Conservation (phyloP, 2,888 invertebrate genomes). For the Xestoiulus laeticollis region DNA sequence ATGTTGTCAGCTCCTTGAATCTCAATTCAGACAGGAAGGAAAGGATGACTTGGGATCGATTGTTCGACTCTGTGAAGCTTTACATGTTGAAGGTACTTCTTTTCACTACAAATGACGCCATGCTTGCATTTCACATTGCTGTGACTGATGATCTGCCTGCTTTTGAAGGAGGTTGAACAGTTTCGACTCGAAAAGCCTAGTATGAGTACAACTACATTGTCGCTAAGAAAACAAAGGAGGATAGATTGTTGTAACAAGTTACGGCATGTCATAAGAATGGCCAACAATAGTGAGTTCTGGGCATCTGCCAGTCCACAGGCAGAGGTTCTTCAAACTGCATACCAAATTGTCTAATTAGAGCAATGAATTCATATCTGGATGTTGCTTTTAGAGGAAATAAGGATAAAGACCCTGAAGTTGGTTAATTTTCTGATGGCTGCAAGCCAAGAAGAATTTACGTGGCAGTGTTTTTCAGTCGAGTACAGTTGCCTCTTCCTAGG, state of each 20-base stretch:
- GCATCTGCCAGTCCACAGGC: not conserved
- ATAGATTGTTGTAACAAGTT: not conserved
- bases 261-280: not conserved
- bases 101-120: too few species aligned
- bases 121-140: not conserved
- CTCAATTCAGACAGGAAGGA: not conserved
- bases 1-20: not conserved
- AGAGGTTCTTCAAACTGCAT: not conserved
- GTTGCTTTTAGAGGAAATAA: not conserved
- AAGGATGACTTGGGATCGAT: not conserved
- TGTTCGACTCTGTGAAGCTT: not conserved
- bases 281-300: not conserved
- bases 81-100: not conserved
- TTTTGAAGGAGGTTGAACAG: not conserved
- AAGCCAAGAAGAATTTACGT: slow-evolving; percentile 30
- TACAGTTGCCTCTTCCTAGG: not conserved
- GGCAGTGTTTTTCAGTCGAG: slow-evolving; percentile 30
- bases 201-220: not conserved
- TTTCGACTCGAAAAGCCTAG: not conserved
- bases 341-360: too few species aligned
- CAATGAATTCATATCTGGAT: not conserved
- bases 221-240: not conserved
- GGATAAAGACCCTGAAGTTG: not conserved
- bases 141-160: not conserved
- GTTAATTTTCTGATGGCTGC: slow-evolving; percentile 4